These are phyloP conservation scores for Rafetus swinhoei DNA, from an alignment of 2,113 vertebrate genomes.

Conservation along the genomic window DNA sequence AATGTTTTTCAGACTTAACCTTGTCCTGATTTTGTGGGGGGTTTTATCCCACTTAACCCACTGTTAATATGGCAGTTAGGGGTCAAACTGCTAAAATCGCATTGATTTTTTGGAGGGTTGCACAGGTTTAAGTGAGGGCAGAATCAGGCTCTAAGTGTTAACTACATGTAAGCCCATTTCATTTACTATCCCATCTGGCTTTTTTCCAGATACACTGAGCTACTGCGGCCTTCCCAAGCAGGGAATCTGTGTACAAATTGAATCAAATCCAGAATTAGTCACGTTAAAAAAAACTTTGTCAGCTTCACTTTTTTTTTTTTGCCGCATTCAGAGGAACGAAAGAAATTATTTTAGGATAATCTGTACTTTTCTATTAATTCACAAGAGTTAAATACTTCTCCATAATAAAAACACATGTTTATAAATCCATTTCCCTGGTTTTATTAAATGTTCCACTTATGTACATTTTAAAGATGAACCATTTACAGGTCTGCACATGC, in stretches of 20 bases:
- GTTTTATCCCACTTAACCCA: not conserved
- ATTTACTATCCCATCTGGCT: not conserved
- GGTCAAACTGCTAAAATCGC: not conserved
- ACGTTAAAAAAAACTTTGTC: not conserved
- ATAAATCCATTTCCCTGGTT: constrained; percentile 79
- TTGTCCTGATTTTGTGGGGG: too few species aligned
- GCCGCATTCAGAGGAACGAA: not conserved
- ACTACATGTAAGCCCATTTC: not conserved
- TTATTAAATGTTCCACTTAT: constrained; percentile 79
- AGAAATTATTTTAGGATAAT: not conserved
- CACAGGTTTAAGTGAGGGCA: rapidly evolving
- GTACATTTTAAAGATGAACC: constrained; percentile 77
- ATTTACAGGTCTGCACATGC: constrained; percentile 75
- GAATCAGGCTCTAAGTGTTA: not conserved
- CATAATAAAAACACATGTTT: constrained; percentile 67
- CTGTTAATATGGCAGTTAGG: not conserved
- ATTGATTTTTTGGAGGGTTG: not conserved
- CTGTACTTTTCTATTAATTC: rapidly evolving
- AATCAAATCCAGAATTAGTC: not conserved
- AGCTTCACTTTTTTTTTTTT: not conserved
- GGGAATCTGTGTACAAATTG: not conserved
- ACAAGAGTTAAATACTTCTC: not conserved
- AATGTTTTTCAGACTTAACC: not conserved
- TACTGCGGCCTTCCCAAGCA: not conserved
- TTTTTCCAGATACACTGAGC: not conserved